A percentile compares a stretch with the other conserved stretches of the same genome.
phyloP scores from a whole-genome alignment of 2,888 invertebrate genomes.

The Chaitophorus viminalis region DNA sequence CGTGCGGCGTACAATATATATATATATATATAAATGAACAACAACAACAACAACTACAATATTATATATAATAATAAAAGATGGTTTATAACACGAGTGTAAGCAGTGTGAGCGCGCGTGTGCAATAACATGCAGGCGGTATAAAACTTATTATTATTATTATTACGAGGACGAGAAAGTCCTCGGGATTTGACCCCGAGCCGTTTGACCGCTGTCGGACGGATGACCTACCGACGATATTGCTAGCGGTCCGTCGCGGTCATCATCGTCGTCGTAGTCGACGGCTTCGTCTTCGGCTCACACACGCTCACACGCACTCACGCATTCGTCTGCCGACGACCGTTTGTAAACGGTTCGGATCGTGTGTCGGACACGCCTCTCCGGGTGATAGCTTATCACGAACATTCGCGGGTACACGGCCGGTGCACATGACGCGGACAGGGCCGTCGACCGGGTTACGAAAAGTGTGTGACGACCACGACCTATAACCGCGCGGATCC shows the following conservation, averaged over 20 bases:
- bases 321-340: no score
- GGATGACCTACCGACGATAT: constrained; percentile 12
- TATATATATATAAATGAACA: background rate
- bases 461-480: no score
- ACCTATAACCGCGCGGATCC: no score
- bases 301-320: background rate
- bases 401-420: no score
- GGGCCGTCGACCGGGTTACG: no score
- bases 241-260: background rate
- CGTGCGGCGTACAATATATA: background rate
- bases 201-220: constrained; percentile 7
- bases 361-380: constrained; percentile 20
- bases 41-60: constrained; percentile 1
- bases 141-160: background rate
- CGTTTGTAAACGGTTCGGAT: background rate
- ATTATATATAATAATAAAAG: background rate
- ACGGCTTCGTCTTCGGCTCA: background rate
- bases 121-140: background rate
- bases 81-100: background rate
- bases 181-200: constrained; percentile 30
- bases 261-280: background rate
- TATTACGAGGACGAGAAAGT: constrained; percentile 55
- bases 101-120: no score
- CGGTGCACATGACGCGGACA: no score
- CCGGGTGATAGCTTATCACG: background rate